These are phyloP conservation scores for Parapsyche elsis DNA, from an alignment of 1,140 invertebrate species.

Conservation along the genomic window DNA sequence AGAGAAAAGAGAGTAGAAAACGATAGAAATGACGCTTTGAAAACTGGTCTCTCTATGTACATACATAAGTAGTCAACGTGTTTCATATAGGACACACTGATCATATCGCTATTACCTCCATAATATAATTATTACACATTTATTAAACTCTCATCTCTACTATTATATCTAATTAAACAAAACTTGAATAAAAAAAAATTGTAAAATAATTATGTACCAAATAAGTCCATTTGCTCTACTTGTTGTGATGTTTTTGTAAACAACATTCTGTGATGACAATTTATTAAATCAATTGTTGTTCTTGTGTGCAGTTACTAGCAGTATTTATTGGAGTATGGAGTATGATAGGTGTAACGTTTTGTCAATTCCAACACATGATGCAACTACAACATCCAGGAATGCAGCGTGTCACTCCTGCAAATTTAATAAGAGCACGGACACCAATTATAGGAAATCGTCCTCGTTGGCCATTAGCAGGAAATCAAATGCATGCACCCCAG, in stretches of 20 bases:
- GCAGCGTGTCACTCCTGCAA: neutral
- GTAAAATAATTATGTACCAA: neutral
- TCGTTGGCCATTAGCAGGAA: slow-evolving; percentile 30
- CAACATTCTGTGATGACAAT: neutral
- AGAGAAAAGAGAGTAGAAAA: slow-evolving; percentile 41
- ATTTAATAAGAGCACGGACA: neutral
- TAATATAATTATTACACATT: no score
- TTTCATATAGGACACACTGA: slow-evolving; percentile 12
- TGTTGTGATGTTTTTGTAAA: neutral
- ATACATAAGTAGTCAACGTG: slow-evolving; percentile 23
- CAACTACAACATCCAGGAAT: slow-evolving; percentile 32
- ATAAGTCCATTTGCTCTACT: slow-evolving; percentile 39
- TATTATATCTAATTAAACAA: no score
- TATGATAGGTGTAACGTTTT: neutral
- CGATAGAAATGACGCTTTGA: slow-evolving; percentile 34
- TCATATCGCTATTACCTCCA: slow-evolving; percentile 5
- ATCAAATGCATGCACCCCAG: slow-evolving; percentile 23
- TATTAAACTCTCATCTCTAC: no score
- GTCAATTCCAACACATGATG: slow-evolving; percentile 34
- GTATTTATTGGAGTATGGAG: slow-evolving; percentile 24
- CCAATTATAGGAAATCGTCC: slow-evolving; percentile 1
- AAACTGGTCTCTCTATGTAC: slow-evolving; percentile 19
- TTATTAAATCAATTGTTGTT: no score
- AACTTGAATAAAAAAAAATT: no score
- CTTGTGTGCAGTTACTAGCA: slow-evolving; percentile 2